Percentiles rank a stretch among this genome's conserved stretches.
These are phyloP conservation scores for Malthinus flaveolus DNA, from an alignment of 2,888 invertebrate species.

Conservation along the genomic window DNA sequence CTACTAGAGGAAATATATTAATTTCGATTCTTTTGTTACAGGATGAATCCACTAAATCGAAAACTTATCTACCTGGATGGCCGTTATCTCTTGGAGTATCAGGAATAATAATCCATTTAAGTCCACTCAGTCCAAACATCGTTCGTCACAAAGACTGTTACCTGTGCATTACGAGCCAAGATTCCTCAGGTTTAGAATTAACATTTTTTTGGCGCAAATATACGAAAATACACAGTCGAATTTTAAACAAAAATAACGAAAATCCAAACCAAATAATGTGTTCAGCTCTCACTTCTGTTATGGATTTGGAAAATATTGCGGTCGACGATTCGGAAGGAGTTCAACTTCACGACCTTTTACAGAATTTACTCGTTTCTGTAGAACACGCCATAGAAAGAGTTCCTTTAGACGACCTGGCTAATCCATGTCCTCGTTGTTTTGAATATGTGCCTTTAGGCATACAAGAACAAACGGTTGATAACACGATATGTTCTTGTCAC, in stretches of 20 bases:
- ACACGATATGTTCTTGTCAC: slow-evolving; percentile 49
- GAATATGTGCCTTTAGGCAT: slow-evolving; percentile 53
- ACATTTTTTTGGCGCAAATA: slow-evolving; percentile 49
- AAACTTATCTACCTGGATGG: slow-evolving; percentile 63
- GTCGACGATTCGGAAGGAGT: slow-evolving; percentile 38
- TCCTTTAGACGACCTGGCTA: slow-evolving; percentile 66
- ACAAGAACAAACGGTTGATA: slow-evolving; percentile 42
- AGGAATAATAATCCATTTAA: slow-evolving; percentile 66
- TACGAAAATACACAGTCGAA: slow-evolving; percentile 44
- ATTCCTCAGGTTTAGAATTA: slow-evolving; percentile 45
- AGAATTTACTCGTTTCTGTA: slow-evolving; percentile 67
- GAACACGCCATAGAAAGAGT: slow-evolving; percentile 71
- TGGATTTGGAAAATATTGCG: slow-evolving; percentile 48
- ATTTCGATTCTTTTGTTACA: slow-evolving; percentile 48
- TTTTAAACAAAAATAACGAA: slow-evolving; percentile 46
- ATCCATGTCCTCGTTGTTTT: slow-evolving; percentile 60
- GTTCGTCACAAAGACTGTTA: slow-evolving; percentile 67
- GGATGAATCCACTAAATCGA: slow-evolving; percentile 57
- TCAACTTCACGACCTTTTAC: slow-evolving; percentile 66
- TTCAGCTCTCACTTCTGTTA: slow-evolving; percentile 44
- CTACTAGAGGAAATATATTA: neutral
- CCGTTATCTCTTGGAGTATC: slow-evolving; percentile 65
- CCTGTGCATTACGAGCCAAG: slow-evolving; percentile 59
- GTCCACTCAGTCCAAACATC: slow-evolving; percentile 63
- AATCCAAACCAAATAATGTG: slow-evolving; percentile 49